Evolutionary conservation across 2,888 invertebrate genomes (phyloP).

Genomic region (Aleiodes alternator): DNA sequence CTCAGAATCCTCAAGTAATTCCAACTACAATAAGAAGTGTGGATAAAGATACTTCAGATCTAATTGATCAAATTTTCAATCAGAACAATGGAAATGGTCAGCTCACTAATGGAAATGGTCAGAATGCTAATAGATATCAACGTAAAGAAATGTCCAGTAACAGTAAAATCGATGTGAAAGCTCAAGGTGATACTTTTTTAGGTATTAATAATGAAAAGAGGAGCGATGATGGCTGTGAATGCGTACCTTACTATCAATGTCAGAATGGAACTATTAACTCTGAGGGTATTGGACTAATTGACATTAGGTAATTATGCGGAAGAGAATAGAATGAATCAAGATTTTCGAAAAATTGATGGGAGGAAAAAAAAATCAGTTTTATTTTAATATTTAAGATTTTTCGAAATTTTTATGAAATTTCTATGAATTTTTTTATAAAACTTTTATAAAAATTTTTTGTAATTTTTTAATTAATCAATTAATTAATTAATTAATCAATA

Average conservation of each 20-base stretch:
- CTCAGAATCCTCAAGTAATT: neutral
- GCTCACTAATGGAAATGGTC: conserved; percentile 8
- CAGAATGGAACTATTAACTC: conserved; percentile 80
- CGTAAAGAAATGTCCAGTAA: conserved; percentile 14
- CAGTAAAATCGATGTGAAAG: neutral
- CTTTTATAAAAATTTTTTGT: too few relatives aligned
- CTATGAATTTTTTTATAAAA: too few relatives aligned
- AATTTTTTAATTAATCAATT: too few relatives aligned
- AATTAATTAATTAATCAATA: too few relatives aligned
- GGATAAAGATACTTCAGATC: too few relatives aligned
- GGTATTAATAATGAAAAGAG: conserved; percentile 43
- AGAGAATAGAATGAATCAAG: neutral
- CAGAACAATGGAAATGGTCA: neutral
- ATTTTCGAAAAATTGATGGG: neutral
- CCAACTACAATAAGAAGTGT: neutral
- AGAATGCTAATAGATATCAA: conserved; percentile 3
- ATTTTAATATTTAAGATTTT: too few relatives aligned
- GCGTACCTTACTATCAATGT: conserved; percentile 87
- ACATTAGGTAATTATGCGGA: conserved; percentile 80
- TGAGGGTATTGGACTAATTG: conserved; percentile 84
- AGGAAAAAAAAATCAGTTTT: too few relatives aligned
- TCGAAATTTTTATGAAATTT: too few relatives aligned
- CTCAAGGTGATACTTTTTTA: conserved; percentile 36
- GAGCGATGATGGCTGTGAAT: conserved; percentile 77
- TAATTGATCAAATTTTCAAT: neutral